phyloP scores from a whole-genome alignment of 2,888 invertebrate species.

The Neocrepidodera transversa region DNA sequence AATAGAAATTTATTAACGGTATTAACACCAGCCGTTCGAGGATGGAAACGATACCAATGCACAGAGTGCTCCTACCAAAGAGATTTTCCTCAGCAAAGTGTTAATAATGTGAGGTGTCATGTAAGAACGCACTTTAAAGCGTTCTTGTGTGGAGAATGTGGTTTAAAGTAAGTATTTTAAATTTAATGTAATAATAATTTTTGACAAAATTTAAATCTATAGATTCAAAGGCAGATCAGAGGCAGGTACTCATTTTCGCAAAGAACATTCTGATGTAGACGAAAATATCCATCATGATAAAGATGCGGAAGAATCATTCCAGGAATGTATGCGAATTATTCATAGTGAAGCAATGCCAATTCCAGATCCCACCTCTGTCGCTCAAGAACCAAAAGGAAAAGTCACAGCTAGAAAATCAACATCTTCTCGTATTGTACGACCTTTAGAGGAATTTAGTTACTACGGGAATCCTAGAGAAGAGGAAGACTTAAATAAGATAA shows the following conservation, averaged over 20 bases:
- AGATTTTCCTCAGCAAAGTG: conserved; percentile 46
- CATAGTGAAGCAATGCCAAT: conserved; percentile 19
- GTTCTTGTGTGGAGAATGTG: conserved; percentile 59
- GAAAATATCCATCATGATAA: conserved; percentile 25
- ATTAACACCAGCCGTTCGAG: conserved; percentile 17
- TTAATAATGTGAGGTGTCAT: conserved; percentile 56
- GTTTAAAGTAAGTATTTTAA: conserved; percentile 23
- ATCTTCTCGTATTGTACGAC: conserved; percentile 44
- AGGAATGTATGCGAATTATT: conserved; percentile 30
- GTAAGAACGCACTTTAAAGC: conserved; percentile 59
- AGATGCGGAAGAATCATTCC: conserved; percentile 23
- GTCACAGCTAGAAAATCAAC: conserved; percentile 63
- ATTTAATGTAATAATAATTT: too few relatives aligned
- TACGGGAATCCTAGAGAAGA: conserved; percentile 61
- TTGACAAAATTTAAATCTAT: neutral
- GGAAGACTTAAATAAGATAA: conserved; percentile 60
- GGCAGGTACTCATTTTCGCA: conserved; percentile 29
- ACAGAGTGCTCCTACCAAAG: conserved; percentile 56
- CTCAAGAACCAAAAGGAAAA: conserved; percentile 48
- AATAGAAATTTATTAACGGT: conserved; percentile 34
- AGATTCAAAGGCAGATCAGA: conserved; percentile 35
- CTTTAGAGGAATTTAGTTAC: conserved; percentile 58
- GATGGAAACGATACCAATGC: conserved; percentile 54
- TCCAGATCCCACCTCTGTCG: neutral
- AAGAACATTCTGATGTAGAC: conserved; percentile 29